Evolutionary conservation across 2,113 vertebrate genomes (phyloP).

Genomic region (Herpetotheres cachinnans): DNA sequence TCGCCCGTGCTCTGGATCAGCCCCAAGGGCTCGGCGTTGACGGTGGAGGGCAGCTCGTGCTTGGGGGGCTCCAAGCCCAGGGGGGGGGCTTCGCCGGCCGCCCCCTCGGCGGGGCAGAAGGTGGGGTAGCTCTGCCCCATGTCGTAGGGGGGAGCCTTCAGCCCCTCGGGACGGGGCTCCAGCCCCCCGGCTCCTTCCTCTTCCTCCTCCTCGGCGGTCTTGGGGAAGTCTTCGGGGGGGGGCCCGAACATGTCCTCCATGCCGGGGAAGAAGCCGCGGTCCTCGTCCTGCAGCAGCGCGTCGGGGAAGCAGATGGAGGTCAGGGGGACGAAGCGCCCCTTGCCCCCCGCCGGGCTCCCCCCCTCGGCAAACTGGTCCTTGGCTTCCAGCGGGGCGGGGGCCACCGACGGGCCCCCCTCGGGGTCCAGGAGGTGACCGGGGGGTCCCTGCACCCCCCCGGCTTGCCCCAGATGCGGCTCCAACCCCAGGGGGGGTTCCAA

Average conservation of each 20-base stretch:
- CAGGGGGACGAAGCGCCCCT: conserved; percentile 86
- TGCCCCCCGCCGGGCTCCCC: conserved; percentile 81
- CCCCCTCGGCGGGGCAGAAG: conserved; percentile 77
- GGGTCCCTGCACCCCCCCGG: conserved; percentile 11
- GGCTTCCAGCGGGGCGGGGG: conserved; percentile 49
- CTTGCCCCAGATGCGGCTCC: conserved; percentile 59
- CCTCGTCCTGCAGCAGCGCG: conserved; percentile 88
- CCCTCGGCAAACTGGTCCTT: conserved; percentile 82
- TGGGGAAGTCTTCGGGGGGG: conserved; percentile 79
- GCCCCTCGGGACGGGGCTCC: conserved; percentile 42
- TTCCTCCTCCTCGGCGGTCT: conserved; percentile 75
- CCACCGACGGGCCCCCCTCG: conserved; percentile 38
- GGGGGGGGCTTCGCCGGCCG: not conserved
- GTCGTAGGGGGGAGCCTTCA: conserved; percentile 67
- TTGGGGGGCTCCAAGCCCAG: conserved; percentile 86
- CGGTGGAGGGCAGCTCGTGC: conserved; percentile 89
- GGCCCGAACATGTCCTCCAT: conserved; percentile 97
- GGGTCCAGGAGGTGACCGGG: conserved; percentile 65
- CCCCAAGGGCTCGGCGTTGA: conserved; percentile 90
- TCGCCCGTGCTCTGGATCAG: conserved; percentile 82
- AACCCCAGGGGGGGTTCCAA: conserved; percentile 48
- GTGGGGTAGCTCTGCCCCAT: conserved; percentile 79
- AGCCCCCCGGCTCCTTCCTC: conserved; percentile 46
- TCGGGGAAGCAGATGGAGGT: conserved; percentile 96
- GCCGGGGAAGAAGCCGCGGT: conserved; percentile 91